Base-by-base conservation (phyloP, 2,113 vertebrate genomes). In the Vidua macroura region DNA sequence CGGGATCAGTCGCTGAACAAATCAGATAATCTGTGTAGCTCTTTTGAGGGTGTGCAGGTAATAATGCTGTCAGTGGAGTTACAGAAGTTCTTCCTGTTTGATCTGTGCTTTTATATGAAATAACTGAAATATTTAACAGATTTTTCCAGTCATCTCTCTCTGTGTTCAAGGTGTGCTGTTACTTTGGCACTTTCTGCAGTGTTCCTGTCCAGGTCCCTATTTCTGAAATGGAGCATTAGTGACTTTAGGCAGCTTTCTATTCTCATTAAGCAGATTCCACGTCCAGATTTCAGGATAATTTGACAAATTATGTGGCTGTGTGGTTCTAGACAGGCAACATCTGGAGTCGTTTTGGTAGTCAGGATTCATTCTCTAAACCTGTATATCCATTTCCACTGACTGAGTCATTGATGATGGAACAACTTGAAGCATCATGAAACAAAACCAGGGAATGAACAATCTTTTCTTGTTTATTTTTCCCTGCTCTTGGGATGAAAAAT, bases 1-100 rank as follows among this genome's bases (percentile, higher is more conserved):
- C 0, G 3, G 58, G 64, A 46, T 67, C 58, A 28, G 24, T 1
- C 12, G 0, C 43, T 64, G 66, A 63, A 28, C 15, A 60, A 18
- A 44, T 27, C 62, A 35, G n/a, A 60, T 53, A 52, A 81, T 69
- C 60, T 75, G 37, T 21, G 5, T 4, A 39, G 48, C 55, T 51
- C 24, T 24, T 46, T 4, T 6, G 27, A 48, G 14, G 23, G 19
- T 37, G 44, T 30, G 53, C 51, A 46, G 66, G 37, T 43, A 12
- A 16, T 56, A 15, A 49, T 5, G 14, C 60, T 72, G 17, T 16
- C 20, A 11, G 68, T 5, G 17, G 5, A 44, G 16, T n/a, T 15
- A 63, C 5, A 37, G 67, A 33, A 43, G 48, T 63, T 51, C 60
- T 68, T 41, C 6, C n/a, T 83, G 22, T 43, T 69, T 83, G 28